These are phyloP conservation scores for Drosophila nebulosa DNA, from an alignment of 1,140 invertebrate genomes.

Conservation along the genomic window DNA sequence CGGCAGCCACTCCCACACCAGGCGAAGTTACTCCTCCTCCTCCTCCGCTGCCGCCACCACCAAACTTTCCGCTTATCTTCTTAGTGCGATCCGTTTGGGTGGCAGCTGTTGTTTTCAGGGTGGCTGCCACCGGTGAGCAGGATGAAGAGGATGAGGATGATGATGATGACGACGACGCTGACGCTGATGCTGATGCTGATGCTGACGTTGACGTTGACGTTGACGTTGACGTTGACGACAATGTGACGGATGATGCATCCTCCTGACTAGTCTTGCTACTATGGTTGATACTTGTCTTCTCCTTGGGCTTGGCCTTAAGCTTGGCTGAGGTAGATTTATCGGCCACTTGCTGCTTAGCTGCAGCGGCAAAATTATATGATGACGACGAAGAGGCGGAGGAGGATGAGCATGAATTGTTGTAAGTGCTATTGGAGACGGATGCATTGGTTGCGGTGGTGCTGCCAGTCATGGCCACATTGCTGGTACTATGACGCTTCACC, in stretches of 20 bases:
- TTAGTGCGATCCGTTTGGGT: slow-evolving; percentile 59
- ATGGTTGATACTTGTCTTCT: background rate
- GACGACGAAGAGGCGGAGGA: slow-evolving; percentile 13
- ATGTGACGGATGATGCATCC: slow-evolving; percentile 8
- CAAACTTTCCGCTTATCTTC: slow-evolving; percentile 10
- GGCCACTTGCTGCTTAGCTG: slow-evolving; percentile 49
- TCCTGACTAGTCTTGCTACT: slow-evolving; percentile 15
- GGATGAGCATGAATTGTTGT: background rate
- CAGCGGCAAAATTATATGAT: slow-evolving; percentile 67
- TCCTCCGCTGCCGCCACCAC: background rate
- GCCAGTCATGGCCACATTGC: slow-evolving; percentile 47
- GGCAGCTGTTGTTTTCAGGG: slow-evolving; percentile 46
- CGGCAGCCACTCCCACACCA: background rate
- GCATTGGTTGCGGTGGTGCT: background rate
- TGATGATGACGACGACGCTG: background rate
- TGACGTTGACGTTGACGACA: background rate
- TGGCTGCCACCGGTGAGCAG: slow-evolving; percentile 9
- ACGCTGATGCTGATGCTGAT: background rate
- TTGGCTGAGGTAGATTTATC: slow-evolving; percentile 21
- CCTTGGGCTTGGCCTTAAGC: slow-evolving; percentile 1
- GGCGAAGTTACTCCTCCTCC: background rate
- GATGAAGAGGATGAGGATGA: slow-evolving; percentile 14
- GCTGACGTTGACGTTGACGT: background rate
- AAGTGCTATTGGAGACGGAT: background rate
- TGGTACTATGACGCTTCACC: slow-evolving; percentile 74